Conservation (phyloP, 2,113 vertebrate species). For the Mirza zaza region DNA sequence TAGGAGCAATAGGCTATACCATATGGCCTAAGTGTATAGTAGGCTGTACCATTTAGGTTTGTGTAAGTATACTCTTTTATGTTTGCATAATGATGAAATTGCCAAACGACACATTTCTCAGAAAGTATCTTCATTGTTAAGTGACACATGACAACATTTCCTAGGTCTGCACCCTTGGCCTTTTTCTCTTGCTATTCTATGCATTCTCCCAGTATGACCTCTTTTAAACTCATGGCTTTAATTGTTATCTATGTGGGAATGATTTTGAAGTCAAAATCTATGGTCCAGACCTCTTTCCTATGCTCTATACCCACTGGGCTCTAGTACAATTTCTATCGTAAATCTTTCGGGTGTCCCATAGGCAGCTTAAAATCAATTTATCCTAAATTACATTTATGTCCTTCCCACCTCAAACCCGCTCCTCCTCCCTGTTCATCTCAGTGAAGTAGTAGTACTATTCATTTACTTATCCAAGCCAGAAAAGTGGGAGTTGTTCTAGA, state of each 20-base stretch:
- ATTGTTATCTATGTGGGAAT: background rate
- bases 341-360: background rate
- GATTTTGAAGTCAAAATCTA: conserved; percentile 29
- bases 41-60: background rate
- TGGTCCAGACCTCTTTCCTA: background rate
- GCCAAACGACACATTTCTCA: background rate
- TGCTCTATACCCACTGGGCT: background rate
- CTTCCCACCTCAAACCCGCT: background rate
- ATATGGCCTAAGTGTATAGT: background rate
- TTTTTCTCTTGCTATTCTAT: conserved; percentile 22
- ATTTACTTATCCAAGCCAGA: conserved; percentile 16
- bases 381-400: background rate
- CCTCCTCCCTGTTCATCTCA: conserved; percentile 1
- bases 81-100: background rate
- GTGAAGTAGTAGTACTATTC: background rate
- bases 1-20: background rate
- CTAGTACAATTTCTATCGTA: background rate
- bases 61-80: background rate
- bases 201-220: background rate
- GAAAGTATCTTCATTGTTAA: background rate
- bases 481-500: background rate
- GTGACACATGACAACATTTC: background rate
- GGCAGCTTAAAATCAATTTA: conserved; percentile 8
- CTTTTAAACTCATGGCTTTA: conserved; percentile 12
- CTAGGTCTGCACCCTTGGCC: background rate